Percentiles rank a stretch among this genome's conserved stretches.
Evolutionary conservation across 1,140 invertebrate species (phyloP).

Genomic region (Zaprionus capensis): DNA sequence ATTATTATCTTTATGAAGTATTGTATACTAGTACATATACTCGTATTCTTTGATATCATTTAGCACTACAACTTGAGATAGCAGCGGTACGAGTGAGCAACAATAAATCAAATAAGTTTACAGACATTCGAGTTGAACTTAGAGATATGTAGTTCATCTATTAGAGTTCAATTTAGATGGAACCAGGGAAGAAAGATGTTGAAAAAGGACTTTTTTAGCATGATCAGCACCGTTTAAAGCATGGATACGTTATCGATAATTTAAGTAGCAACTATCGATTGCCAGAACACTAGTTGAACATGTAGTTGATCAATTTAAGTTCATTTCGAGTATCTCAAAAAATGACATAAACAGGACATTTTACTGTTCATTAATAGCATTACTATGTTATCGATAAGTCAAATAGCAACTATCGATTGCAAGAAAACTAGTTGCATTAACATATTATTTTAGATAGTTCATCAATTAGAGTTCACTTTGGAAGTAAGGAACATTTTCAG

Average conservation of each 20-base stretch:
- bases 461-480: no score
- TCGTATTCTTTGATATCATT: neutral
- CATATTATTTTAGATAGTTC: no score
- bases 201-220: no score
- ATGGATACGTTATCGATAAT: neutral
- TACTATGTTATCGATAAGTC: neutral
- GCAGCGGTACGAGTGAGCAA: neutral
- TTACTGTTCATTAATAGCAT: no score
- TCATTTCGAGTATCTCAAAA: neutral
- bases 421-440: no score
- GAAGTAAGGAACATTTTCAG: no score
- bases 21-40: neutral
- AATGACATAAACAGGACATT: no score
- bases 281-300: no score
- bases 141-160: neutral
- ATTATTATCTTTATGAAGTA: slow-evolving; percentile 1
- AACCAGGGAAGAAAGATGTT: no score
- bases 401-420: neutral
- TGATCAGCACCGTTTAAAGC: neutral
- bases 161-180: neutral
- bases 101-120: neutral
- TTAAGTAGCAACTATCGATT: no score
- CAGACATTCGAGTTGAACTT: neutral
- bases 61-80: neutral
- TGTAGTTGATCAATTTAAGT: no score